Evolutionary conservation across 2,113 vertebrate genomes (phyloP).

Genomic region (Bufo gargarizans): DNA sequence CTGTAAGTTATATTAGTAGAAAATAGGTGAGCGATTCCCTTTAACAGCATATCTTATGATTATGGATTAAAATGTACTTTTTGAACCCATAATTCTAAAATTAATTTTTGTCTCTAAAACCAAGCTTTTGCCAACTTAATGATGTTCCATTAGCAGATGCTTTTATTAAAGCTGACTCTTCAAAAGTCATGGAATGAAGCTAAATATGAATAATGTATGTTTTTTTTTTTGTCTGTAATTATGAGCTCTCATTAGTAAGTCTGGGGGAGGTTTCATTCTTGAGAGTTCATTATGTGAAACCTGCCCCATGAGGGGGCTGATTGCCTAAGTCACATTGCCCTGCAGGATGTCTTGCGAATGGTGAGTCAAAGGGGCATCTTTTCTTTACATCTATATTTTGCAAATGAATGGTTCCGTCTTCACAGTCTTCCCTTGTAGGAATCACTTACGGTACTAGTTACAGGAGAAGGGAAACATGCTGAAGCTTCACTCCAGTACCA

Average conservation of each 20-base stretch:
- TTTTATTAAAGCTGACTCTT: slow-evolving; percentile 23
- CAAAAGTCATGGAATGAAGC: background rate
- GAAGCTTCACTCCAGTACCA: slow-evolving; percentile 8
- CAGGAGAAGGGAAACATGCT: slow-evolving; percentile 1
- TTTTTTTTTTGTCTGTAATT: slow-evolving; percentile 32
- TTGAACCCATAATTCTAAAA: background rate
- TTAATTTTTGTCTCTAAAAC: background rate
- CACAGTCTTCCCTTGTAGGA: background rate
- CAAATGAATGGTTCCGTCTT: background rate
- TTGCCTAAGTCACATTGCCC: slow-evolving; percentile 43
- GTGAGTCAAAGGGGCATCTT: slow-evolving; percentile 3
- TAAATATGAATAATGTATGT: slow-evolving; percentile 41
- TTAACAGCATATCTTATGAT: background rate
- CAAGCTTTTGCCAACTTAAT: background rate
- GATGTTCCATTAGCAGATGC: slow-evolving; percentile 18
- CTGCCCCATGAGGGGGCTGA: slow-evolving; percentile 52
- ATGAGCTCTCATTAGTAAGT: slow-evolving; percentile 38
- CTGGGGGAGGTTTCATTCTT: slow-evolving; percentile 32
- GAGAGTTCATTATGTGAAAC: slow-evolving; percentile 39
- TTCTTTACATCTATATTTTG: background rate
- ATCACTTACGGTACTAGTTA: background rate
- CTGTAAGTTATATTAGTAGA: too few species aligned
- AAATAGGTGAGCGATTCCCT: background rate
- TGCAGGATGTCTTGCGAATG: slow-evolving; percentile 6
- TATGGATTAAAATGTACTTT: background rate